Percentiles rank a stretch among this genome's conserved stretches.
phyloP scores from a whole-genome alignment of 2,888 invertebrate genomes.

The Acholoe squamosa region DNA sequence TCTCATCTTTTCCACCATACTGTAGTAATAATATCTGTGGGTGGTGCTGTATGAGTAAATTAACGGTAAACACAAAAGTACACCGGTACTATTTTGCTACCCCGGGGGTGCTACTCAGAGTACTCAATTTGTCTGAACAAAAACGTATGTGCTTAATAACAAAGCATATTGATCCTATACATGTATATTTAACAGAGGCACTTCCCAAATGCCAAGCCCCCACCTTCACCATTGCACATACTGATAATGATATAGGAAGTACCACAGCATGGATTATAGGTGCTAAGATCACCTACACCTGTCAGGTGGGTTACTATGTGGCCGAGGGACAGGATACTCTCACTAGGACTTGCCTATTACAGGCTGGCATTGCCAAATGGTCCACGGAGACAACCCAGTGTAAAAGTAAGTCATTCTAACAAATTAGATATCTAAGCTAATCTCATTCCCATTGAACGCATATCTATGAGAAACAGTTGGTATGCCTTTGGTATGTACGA shows the following conservation, averaged over 20 bases:
- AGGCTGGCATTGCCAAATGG: neutral
- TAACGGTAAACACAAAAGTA: too few species aligned
- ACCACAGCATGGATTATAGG: neutral
- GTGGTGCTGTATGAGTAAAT: too few species aligned
- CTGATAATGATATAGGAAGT: neutral
- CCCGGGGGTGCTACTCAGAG: too few species aligned
- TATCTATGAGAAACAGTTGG: too few species aligned
- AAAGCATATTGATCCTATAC: neutral
- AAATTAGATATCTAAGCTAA: too few species aligned
- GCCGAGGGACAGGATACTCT: neutral
- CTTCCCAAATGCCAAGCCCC: neutral
- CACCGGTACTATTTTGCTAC: too few species aligned
- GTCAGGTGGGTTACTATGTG: neutral
- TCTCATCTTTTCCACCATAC: too few species aligned
- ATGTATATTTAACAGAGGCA: neutral
- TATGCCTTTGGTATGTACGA: too few species aligned
- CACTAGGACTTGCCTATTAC: neutral
- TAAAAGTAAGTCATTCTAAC: neutral
- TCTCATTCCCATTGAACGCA: too few species aligned
- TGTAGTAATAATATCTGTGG: too few species aligned
- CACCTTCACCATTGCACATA: neutral
- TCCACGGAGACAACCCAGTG: constrained; percentile 14
- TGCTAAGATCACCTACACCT: neutral
- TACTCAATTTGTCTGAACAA: too few species aligned
- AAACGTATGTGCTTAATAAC: too few species aligned